phyloP scores from a whole-genome alignment of 2,888 invertebrate species.

The Colletes collaris region DNA sequence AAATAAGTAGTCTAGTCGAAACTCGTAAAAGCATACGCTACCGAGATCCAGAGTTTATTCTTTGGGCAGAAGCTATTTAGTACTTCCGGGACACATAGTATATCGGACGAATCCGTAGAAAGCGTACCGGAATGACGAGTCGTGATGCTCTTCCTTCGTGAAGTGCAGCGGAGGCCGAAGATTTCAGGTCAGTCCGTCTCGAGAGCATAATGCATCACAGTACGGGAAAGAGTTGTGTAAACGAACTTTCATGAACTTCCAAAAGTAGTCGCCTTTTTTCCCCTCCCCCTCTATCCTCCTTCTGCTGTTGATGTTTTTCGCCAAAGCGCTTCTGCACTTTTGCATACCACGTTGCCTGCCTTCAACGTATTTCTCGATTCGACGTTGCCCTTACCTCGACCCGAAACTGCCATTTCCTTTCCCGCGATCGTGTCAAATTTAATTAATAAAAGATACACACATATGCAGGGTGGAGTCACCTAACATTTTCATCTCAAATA shows the following conservation, averaged over 20 bases:
- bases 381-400: background rate
- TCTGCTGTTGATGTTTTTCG: slow-evolving; percentile 57
- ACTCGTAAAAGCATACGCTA: too few relatives aligned
- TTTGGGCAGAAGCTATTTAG: background rate
- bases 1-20: too few relatives aligned
- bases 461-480: too few relatives aligned
- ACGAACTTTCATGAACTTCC: slow-evolving; percentile 77
- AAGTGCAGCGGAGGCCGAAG: slow-evolving; percentile 75
- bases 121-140: slow-evolving; percentile 68
- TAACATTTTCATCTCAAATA: too few relatives aligned
- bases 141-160: slow-evolving; percentile 62
- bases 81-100: slow-evolving; percentile 62
- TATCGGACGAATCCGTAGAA: slow-evolving; percentile 62
- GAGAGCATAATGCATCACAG: slow-evolving; percentile 79
- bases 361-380: background rate
- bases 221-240: slow-evolving; percentile 77
- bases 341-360: background rate
- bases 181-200: slow-evolving; percentile 79
- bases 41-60: too few relatives aligned
- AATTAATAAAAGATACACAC: too few relatives aligned
- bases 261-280: slow-evolving; percentile 69
- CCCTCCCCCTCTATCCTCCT: slow-evolving; percentile 40
- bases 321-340: slow-evolving; percentile 42
- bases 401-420: background rate
- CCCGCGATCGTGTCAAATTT: too few relatives aligned